phyloP scores from a whole-genome alignment of 2,888 invertebrate species.

The Rhodophaea formosa region DNA sequence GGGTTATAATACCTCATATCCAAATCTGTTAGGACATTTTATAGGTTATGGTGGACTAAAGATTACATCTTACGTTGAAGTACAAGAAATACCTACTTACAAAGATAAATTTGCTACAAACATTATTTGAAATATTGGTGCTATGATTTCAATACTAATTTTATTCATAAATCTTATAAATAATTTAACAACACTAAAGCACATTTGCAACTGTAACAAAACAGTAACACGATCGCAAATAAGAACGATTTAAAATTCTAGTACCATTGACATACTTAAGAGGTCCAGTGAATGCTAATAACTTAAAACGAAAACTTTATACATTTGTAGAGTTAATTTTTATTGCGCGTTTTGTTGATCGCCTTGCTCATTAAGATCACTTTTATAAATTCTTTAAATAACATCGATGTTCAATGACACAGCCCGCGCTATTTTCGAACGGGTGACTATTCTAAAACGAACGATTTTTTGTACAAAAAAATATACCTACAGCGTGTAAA shows the following conservation, averaged over 20 bases:
- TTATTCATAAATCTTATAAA: background rate
- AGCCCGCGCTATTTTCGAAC: background rate
- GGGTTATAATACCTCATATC: too few relatives aligned
- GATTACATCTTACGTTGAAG: too few relatives aligned
- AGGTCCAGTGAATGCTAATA: slow-evolving; percentile 11
- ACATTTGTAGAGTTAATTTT: slow-evolving; percentile 1
- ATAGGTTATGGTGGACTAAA: too few relatives aligned
- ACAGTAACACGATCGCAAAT: background rate
- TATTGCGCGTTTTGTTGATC: background rate
- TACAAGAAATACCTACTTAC: too few relatives aligned
- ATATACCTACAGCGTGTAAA: too few relatives aligned
- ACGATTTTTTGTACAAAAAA: too few relatives aligned
- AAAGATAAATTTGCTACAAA: too few relatives aligned
- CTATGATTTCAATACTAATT: background rate
- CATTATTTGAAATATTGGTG: background rate
- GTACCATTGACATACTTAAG: slow-evolving; percentile 10
- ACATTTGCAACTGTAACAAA: background rate
- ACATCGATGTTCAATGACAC: background rate
- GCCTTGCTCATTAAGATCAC: background rate
- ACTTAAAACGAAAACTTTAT: slow-evolving; percentile 3
- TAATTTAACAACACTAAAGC: background rate
- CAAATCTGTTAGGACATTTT: too few relatives aligned
- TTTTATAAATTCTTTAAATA: background rate
- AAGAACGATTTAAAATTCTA: slow-evolving; percentile 5
- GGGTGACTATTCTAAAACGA: background rate